These are phyloP conservation scores for Cylloceria caligata DNA, from an alignment of 2,888 invertebrate genomes.

Conservation along the genomic window DNA sequence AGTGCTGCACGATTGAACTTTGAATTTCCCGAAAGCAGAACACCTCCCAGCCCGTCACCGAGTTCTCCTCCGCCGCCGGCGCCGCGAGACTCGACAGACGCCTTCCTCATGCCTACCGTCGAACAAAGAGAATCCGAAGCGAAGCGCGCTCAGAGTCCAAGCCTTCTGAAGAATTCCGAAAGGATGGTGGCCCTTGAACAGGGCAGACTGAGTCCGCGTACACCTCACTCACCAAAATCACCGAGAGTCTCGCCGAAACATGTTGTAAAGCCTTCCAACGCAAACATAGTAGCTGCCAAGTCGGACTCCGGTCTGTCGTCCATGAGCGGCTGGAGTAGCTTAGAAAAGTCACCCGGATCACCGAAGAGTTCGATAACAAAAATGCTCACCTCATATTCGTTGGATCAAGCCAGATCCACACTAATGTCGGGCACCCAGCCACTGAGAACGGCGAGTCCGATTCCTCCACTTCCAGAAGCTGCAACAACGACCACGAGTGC, in stretches of 20 bases:
- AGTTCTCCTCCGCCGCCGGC: slow-evolving; percentile 93
- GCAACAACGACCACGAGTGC: slow-evolving; percentile 64
- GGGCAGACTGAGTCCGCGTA: slow-evolving; percentile 88
- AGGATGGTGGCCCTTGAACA: slow-evolving; percentile 83
- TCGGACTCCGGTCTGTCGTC: slow-evolving; percentile 95
- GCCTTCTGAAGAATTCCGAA: slow-evolving; percentile 84
- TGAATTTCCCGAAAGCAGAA: slow-evolving; percentile 85
- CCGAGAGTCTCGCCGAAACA: slow-evolving; percentile 91
- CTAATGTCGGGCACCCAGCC: slow-evolving; percentile 75
- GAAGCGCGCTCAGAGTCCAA: slow-evolving; percentile 80
- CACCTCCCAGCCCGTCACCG: slow-evolving; percentile 86
- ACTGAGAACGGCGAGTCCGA: slow-evolving; percentile 76
- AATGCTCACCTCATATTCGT: slow-evolving; percentile 80
- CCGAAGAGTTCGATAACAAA: slow-evolving; percentile 88
- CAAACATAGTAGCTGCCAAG: slow-evolving; percentile 90
- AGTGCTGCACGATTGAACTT: slow-evolving; percentile 85
- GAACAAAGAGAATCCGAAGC: slow-evolving; percentile 76
- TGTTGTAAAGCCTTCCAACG: slow-evolving; percentile 86
- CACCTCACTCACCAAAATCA: slow-evolving; percentile 89
- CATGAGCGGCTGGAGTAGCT: slow-evolving; percentile 94
- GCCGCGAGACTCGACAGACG: slow-evolving; percentile 87
- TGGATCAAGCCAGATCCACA: slow-evolving; percentile 77
- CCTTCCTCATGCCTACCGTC: slow-evolving; percentile 84
- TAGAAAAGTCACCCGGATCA: slow-evolving; percentile 94
- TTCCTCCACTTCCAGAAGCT: slow-evolving; percentile 79